Evolutionary conservation across 2,888 invertebrate genomes (phyloP).

Genomic region (Schizotus pectinicornis): DNA sequence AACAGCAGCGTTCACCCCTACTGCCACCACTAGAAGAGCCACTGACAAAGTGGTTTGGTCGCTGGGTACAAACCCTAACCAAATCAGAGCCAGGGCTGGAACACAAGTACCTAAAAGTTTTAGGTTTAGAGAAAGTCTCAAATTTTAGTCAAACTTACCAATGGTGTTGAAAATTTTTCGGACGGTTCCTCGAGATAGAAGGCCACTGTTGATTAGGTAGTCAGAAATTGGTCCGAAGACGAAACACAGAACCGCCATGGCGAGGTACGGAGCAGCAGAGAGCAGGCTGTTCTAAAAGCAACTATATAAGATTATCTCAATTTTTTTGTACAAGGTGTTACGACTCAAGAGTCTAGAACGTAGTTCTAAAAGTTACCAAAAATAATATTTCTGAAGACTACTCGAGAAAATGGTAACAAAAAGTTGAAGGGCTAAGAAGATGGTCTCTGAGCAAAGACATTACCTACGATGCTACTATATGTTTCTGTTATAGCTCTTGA

Average conservation of each 20-base stretch:
- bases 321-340: conserved; percentile 28
- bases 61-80: conserved; percentile 61
- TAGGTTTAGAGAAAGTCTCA: background rate
- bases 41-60: conserved; percentile 67
- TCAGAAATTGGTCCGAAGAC: conserved; percentile 72
- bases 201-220: conserved; percentile 60
- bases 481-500: no score
- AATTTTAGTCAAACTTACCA: conserved; percentile 53
- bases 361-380: no score
- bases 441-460: no score
- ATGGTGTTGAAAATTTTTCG: conserved; percentile 72
- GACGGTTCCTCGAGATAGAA: conserved; percentile 60
- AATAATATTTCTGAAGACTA: no score
- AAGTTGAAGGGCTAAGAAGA: no score
- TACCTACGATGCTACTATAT: no score
- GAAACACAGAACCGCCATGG: conserved; percentile 73
- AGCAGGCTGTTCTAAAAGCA: conserved; percentile 66
- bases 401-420: no score
- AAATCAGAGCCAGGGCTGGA: conserved; percentile 71
- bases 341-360: no score
- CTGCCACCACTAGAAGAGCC: conserved; percentile 69
- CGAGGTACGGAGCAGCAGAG: conserved; percentile 73
- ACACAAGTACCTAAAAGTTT: conserved; percentile 66
- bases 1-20: conserved; percentile 75
- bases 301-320: conserved; percentile 57